Evolutionary conservation across 1,140 invertebrate species (phyloP).

Genomic region (Cephus cinctus): DNA sequence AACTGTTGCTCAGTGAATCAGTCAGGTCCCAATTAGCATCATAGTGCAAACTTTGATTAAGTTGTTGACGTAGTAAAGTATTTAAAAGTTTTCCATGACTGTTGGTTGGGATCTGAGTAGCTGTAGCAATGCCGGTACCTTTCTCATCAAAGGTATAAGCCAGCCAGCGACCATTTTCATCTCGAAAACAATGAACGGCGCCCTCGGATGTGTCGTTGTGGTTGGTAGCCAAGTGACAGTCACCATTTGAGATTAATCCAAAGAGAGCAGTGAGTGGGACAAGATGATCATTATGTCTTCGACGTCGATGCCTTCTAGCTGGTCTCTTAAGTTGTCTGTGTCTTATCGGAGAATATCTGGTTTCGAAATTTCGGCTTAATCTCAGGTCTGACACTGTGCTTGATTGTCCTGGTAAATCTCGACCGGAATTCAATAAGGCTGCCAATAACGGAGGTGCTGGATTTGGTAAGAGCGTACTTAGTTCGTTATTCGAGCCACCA

Average conservation of each 20-base stretch:
- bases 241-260: conserved; percentile 53
- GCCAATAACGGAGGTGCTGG: conserved; percentile 62
- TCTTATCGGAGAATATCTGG: conserved; percentile 14
- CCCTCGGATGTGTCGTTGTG: conserved; percentile 87
- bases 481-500: conserved; percentile 64
- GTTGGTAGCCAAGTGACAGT: conserved; percentile 73
- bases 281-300: conserved; percentile 27
- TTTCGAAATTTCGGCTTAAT: conserved; percentile 17
- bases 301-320: conserved; percentile 6
- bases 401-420: conserved; percentile 50
- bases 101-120: conserved; percentile 46
- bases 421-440: conserved; percentile 62
- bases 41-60: conserved; percentile 35
- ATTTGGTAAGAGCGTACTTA: conserved; percentile 63
- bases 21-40: conserved; percentile 46
- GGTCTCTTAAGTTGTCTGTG: conserved; percentile 24
- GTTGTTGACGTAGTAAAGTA: conserved; percentile 48
- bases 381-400: conserved; percentile 21
- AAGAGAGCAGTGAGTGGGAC: conserved; percentile 36
- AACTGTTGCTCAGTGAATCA: conserved; percentile 57
- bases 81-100: conserved; percentile 50
- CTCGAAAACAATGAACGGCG: conserved; percentile 82
- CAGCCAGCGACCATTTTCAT: conserved; percentile 70
- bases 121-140: conserved; percentile 58
- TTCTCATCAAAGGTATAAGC: conserved; percentile 87